Percentiles rank a stretch among this genome's conserved stretches.
phyloP scores from a whole-genome alignment of 2,113 vertebrate species.

The Talpa occidentalis region DNA sequence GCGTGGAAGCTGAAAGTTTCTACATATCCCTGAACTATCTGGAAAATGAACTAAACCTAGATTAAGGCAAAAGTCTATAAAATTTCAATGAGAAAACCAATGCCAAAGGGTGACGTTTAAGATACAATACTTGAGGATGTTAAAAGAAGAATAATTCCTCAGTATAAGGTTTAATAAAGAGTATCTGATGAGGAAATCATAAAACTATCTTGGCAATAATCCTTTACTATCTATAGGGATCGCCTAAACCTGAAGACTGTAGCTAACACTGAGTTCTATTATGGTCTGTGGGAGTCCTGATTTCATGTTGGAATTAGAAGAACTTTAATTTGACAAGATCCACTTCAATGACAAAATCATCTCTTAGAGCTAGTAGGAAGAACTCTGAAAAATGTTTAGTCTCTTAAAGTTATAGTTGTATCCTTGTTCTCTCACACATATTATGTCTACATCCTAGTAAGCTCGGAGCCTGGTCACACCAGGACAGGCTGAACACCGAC shows the following conservation, averaged over 20 bases:
- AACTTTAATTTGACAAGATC: constrained; percentile 24
- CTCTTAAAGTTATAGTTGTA: neutral
- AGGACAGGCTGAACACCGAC: neutral
- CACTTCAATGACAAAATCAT: neutral
- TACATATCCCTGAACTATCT: neutral
- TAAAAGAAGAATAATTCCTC: neutral
- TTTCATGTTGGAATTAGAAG: neutral
- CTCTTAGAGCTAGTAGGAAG: neutral
- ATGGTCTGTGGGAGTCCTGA: neutral
- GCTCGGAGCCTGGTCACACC: neutral
- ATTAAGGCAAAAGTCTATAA: neutral
- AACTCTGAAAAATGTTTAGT: neutral
- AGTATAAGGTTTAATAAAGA: constrained; percentile 2
- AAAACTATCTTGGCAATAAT: neutral
- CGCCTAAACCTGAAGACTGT: neutral
- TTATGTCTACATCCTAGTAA: neutral
- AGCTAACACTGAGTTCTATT: neutral
- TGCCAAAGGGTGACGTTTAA: neutral
- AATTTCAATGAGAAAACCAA: constrained; percentile 7
- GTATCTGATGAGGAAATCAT: neutral
- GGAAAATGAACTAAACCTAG: constrained; percentile 3
- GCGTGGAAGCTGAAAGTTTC: neutral
- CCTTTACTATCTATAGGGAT: neutral
- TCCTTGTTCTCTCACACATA: neutral
- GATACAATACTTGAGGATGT: constrained; percentile 1